These are phyloP conservation scores for Tachina fera DNA, from an alignment of 2,888 invertebrate genomes.

Conservation along the genomic window DNA sequence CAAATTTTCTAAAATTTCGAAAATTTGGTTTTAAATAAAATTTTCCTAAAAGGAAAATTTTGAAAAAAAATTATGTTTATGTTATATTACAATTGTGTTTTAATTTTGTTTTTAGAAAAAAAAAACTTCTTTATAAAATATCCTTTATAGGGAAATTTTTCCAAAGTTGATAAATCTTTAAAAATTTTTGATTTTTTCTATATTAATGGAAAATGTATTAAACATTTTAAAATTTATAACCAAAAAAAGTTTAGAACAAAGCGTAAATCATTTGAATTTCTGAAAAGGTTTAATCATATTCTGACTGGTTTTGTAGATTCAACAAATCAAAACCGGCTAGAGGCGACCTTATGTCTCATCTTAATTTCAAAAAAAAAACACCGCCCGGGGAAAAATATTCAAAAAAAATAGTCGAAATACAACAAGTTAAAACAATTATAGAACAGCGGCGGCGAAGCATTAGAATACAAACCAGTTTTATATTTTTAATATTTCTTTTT, in stretches of 20 bases:
- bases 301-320: constrained; percentile 3
- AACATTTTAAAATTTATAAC: background rate
- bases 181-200: too few relatives aligned
- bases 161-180: too few relatives aligned
- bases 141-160: too few relatives aligned
- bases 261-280: background rate
- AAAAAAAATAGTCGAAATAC: background rate
- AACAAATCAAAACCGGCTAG: constrained; percentile 20
- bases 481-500: background rate
- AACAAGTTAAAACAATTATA: background rate
- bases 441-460: background rate
- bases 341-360: constrained; percentile 59
- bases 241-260: background rate
- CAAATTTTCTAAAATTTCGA: too few relatives aligned
- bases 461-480: constrained; percentile 33
- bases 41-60: too few relatives aligned
- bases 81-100: too few relatives aligned
- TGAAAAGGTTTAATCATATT: background rate
- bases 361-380: background rate
- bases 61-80: too few relatives aligned
- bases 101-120: too few relatives aligned
- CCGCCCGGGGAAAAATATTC: background rate
- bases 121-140: too few relatives aligned
- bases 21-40: too few relatives aligned
- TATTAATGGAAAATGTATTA: too few relatives aligned